These are phyloP conservation scores for Xestia sexstrigata DNA, from an alignment of 2,888 invertebrate species.

Conservation along the genomic window DNA sequence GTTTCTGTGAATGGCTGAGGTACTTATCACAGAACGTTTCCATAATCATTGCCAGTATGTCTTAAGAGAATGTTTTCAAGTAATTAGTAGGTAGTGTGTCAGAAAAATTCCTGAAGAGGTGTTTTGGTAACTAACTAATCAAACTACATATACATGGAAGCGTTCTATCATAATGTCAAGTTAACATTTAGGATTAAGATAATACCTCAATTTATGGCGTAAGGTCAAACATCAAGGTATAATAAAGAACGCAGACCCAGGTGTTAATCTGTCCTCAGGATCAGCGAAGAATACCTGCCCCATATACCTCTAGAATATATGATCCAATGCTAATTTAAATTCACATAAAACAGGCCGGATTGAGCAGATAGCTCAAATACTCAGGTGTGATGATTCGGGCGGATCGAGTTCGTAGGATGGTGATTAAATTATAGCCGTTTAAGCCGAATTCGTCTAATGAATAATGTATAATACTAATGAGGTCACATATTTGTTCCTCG, in stretches of 20 bases:
- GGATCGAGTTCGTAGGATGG: slow-evolving; percentile 58
- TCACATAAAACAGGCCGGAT: slow-evolving; percentile 54
- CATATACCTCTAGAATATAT: slow-evolving; percentile 47
- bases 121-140: not conserved
- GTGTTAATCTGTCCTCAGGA: slow-evolving; percentile 62
- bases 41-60: not conserved
- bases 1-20: not conserved
- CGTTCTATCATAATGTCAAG: not conserved
- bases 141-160: not conserved
- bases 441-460: slow-evolving; percentile 72
- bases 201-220: slow-evolving; percentile 44
- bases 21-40: not conserved
- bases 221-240: slow-evolving; percentile 51
- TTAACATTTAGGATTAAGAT: slow-evolving; percentile 35
- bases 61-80: not conserved
- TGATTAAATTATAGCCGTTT: slow-evolving; percentile 51
- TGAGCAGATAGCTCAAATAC: slow-evolving; percentile 67
- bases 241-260: slow-evolving; percentile 58
- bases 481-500: slow-evolving; percentile 74
- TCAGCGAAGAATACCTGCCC: slow-evolving; percentile 55
- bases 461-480: slow-evolving; percentile 74
- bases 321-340: slow-evolving; percentile 62
- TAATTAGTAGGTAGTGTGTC: not conserved
- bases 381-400: slow-evolving; percentile 74
- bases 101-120: not conserved